Evolutionary conservation across 92 coral and sea anemone genomes (phyloP).

Genomic region (Meandrina meandrites): DNA sequence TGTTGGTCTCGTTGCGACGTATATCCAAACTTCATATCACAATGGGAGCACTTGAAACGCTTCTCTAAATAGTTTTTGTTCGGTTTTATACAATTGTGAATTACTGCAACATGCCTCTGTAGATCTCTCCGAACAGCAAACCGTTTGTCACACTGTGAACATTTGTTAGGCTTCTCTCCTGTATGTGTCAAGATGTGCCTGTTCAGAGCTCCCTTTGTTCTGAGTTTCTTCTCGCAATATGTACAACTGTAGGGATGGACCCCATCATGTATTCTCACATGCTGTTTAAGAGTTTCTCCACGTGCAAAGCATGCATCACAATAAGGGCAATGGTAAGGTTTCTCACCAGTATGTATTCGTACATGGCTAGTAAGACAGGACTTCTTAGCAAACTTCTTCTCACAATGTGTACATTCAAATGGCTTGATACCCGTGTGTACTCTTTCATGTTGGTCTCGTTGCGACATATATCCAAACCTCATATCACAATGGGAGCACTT

Average conservation of each 20-base stretch:
- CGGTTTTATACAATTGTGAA: neutral
- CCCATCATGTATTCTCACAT: neutral
- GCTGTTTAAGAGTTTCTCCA: neutral
- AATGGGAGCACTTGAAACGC: neutral
- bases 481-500: neutral
- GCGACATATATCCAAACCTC: neutral
- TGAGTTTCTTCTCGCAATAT: neutral
- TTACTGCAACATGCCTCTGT: neutral
- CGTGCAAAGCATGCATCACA: neutral
- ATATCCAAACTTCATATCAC: neutral
- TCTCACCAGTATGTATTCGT: neutral
- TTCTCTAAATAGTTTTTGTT: neutral
- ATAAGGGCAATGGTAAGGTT: neutral
- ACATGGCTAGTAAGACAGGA: neutral
- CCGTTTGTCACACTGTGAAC: slow-evolving; percentile 2
- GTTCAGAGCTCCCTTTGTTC: too few relatives aligned
- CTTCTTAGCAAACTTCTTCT: neutral
- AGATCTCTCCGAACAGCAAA: neutral
- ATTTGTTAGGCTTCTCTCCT: neutral
- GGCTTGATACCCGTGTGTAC: neutral
- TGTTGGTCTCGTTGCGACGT: neutral
- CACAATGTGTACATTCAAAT: neutral
- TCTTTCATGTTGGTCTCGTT: neutral
- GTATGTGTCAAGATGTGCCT: neutral
- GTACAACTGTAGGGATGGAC: slow-evolving; percentile 1